Evolutionary conservation across 2,113 vertebrate species (phyloP), one percentile per base, ranked within the genome.

Genomic region (Brachyistius frenatus): DNA sequence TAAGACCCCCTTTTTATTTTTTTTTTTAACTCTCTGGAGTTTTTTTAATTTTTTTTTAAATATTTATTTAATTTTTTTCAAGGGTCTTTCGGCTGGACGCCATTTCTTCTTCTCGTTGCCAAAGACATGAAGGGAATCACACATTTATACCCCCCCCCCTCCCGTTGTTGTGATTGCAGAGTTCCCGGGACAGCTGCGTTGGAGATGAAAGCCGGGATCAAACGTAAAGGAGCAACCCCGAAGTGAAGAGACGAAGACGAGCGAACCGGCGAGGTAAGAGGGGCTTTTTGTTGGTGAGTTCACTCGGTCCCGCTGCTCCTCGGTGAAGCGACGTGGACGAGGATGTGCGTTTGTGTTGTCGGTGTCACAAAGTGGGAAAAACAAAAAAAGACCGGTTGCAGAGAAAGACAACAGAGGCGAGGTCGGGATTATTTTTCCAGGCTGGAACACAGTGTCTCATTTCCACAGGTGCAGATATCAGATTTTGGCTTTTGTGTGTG

Each of bases 121-220:
- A 71, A 55, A 58, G 58, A 47, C 30, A 2, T 47, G 14, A 47
- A 30, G 37, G 66, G 62, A 76, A 23, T 89, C 73, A 89, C 54
- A 35, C 54, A 76, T 62, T 23, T 23, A 23, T 23, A 23, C 23
- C 23, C 23, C 23, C 23, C 23, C 23, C 23, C 23, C 23, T 23
- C 23, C 23, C 23, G 23, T 1, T 88, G 10, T 71, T 88, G 41
- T 90, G 74, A 44, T 91, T 88, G 16, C 88, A 92, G 88, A 89
- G 56, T 73, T 83, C 63, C 47, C 10, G 6, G 23, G 32, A 75
- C 81, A 80, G 35, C 75, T 70, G 7, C 2, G 16, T 31, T 55
- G 68, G 83, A 3, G 73, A 83, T 78, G 62, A 81, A 47, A 39
- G 57, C 75, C n/a, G 62, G 78, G 56, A 73, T 79, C 73, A 58